A percentile compares a stretch with the other conserved stretches of the same genome.
Conservation (phyloP, 2,797 vertebrate species). For the Rallus crepitans region DNA sequence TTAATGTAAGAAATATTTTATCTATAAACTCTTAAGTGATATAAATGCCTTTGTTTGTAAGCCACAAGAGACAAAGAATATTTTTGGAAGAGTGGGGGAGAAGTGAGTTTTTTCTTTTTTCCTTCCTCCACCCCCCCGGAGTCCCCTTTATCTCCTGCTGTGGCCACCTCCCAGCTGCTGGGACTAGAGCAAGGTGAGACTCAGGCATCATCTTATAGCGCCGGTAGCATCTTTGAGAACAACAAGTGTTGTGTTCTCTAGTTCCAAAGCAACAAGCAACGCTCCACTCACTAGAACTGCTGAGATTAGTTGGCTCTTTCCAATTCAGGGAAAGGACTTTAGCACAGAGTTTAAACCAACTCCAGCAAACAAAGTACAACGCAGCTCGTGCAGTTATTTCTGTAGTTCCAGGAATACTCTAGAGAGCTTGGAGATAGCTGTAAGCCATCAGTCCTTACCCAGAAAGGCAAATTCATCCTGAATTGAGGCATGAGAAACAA, state of each 20-base stretch:
- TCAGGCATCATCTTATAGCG: not conserved
- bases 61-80: not conserved
- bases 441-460: not conserved
- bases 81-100: not conserved
- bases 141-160: not conserved
- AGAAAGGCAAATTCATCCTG: not conserved
- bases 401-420: not conserved
- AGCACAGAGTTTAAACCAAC: not conserved
- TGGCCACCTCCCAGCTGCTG: not conserved
- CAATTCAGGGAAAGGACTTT: not conserved
- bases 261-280: not conserved
- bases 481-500: not conserved
- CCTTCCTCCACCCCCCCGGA: not conserved
- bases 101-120: not conserved
- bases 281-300: not conserved
- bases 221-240: not conserved
- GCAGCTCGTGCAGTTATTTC: not conserved
- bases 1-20: too few species aligned
- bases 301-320: not conserved
- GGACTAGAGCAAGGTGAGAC: not conserved
- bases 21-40: not conserved
- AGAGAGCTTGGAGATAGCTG: not conserved
- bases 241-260: not conserved
- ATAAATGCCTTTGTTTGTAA: not conserved
- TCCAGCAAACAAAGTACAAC: not conserved